These are phyloP conservation scores for Hystrix brachyura DNA, from an alignment of 2,113 vertebrate genomes.

Conservation along the genomic window DNA sequence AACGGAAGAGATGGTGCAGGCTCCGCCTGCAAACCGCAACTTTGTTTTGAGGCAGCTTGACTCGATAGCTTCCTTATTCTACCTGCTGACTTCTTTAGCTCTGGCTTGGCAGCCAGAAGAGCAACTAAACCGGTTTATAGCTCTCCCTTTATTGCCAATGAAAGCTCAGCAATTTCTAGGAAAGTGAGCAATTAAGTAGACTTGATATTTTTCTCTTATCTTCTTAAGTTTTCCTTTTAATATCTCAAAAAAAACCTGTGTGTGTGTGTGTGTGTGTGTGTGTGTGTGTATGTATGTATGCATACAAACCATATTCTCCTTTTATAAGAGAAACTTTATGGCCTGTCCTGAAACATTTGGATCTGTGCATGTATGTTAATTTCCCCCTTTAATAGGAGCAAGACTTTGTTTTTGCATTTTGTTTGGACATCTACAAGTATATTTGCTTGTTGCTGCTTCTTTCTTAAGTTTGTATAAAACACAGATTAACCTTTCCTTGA, in stretches of 20 bases:
- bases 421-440: conserved; percentile 15
- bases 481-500: neutral
- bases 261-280: neutral
- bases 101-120: conserved; percentile 71
- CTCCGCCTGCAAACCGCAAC: conserved; percentile 76
- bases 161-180: neutral
- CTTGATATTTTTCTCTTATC: conserved; percentile 10
- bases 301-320: neutral
- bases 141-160: neutral
- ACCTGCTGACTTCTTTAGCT: conserved; percentile 77
- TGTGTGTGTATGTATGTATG: neutral
- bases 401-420: conserved; percentile 55
- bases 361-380: conserved; percentile 37
- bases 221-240: conserved; percentile 45
- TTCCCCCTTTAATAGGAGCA: neutral
- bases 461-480: neutral
- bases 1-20: conserved; percentile 70
- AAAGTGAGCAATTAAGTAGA: conserved; percentile 53
- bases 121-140: conserved; percentile 70
- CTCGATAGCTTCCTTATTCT: conserved; percentile 77
- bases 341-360: neutral
- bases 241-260: neutral
- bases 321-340: conserved; percentile 43
- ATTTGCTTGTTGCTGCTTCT: conserved; percentile 44
- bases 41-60: conserved; percentile 72